Evolutionary conservation across 2,797 vertebrate species (phyloP).

Genomic region (Pseudochirops corinnae): DNA sequence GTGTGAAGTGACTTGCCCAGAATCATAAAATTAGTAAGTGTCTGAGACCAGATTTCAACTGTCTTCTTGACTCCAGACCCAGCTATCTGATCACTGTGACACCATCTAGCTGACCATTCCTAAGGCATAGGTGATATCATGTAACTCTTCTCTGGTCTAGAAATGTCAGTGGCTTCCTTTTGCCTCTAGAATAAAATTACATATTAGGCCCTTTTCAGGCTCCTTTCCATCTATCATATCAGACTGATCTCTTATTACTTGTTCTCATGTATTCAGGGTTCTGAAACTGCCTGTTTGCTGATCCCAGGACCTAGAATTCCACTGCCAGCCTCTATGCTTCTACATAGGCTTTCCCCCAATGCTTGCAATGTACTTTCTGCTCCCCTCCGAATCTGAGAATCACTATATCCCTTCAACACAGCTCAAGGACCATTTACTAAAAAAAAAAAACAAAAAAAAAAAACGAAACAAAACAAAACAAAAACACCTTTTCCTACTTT

Average conservation of each 20-base stretch:
- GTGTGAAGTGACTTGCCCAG: background rate
- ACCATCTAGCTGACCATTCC: background rate
- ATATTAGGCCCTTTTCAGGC: background rate
- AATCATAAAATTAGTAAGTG: background rate
- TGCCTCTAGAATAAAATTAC: background rate
- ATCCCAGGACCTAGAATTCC: background rate
- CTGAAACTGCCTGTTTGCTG: background rate
- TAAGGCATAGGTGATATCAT: background rate
- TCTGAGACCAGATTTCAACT: background rate
- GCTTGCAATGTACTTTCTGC: background rate
- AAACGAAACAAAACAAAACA: too few species aligned
- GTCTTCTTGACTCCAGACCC: background rate
- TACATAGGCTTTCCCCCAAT: background rate
- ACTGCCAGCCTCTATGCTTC: background rate
- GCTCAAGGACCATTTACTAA: background rate
- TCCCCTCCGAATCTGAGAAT: background rate
- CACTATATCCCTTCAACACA: background rate
- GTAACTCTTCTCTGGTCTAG: background rate
- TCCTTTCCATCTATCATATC: background rate
- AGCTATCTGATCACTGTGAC: background rate
- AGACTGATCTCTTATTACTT: background rate
- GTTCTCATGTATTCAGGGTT: background rate
- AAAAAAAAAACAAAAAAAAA: too few species aligned
- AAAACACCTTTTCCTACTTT: background rate
- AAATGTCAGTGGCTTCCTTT: background rate